Conservation (phyloP, 1,140 invertebrate genomes). For the Anoplophora glabripennis region DNA sequence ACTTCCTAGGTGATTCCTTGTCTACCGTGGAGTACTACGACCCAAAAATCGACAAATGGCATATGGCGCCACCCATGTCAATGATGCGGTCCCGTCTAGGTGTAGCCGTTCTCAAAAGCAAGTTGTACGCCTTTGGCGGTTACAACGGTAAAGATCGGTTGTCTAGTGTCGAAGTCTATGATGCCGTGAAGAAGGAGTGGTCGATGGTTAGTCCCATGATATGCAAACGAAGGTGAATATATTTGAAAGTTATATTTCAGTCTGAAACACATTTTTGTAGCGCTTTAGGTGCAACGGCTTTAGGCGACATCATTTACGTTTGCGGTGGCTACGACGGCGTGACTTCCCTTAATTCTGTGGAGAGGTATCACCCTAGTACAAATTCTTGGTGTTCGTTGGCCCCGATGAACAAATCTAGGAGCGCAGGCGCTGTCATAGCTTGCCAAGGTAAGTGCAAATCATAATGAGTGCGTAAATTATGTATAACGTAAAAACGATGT, state of each 20-base stretch:
- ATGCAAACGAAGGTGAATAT: conserved; percentile 70
- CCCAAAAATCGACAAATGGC: conserved; percentile 70
- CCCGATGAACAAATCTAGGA: conserved; percentile 86
- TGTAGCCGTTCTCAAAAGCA: conserved; percentile 76
- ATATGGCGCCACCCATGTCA: conserved; percentile 79
- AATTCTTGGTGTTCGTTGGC: conserved; percentile 72
- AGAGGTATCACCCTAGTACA: conserved; percentile 74
- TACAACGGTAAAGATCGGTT: conserved; percentile 82
- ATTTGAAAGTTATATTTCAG: background rate
- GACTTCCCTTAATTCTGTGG: conserved; percentile 80
- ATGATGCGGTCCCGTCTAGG: conserved; percentile 82
- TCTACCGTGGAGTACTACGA: conserved; percentile 87
- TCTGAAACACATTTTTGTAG: conserved; percentile 47
- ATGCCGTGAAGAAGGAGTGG: conserved; percentile 73
- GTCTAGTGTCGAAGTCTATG: conserved; percentile 85
- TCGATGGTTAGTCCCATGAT: conserved; percentile 77
- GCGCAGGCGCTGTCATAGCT: conserved; percentile 83
- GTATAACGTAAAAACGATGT: too few species aligned
- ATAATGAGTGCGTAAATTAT: background rate
- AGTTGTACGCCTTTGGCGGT: conserved; percentile 71
- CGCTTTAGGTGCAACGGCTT: conserved; percentile 80
- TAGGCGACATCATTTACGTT: conserved; percentile 79
- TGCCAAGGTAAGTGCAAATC: conserved; percentile 54
- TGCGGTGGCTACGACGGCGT: conserved; percentile 90
- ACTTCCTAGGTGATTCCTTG: conserved; percentile 68